These are phyloP conservation scores for Pangasianodon gigas DNA, from an alignment of 2,113 vertebrate genomes.

Conservation along the genomic window DNA sequence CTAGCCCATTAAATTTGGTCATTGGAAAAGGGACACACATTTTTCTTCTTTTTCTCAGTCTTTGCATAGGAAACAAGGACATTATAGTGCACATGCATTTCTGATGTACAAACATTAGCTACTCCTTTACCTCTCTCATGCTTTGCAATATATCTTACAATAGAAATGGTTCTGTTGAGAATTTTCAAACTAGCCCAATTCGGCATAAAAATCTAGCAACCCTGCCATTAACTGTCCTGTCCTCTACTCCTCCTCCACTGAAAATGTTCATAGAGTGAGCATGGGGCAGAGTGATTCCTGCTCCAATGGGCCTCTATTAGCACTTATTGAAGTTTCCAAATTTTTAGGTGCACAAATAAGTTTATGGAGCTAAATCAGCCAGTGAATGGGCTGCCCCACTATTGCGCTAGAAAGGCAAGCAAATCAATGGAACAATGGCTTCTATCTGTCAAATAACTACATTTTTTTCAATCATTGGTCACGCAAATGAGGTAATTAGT, in stretches of 20 bases:
- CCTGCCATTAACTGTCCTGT: background rate
- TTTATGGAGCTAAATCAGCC: background rate
- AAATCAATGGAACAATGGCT: background rate
- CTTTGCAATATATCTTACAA: background rate
- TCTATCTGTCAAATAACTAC: background rate
- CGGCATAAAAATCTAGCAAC: background rate
- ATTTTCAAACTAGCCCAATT: background rate
- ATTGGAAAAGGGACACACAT: background rate
- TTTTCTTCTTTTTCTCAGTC: background rate
- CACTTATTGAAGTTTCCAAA: background rate
- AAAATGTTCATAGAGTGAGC: background rate
- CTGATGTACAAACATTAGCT: background rate
- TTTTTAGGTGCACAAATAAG: background rate
- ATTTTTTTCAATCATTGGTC: background rate
- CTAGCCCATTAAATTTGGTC: background rate
- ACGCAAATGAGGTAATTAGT: background rate
- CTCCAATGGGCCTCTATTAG: background rate
- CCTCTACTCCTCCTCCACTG: background rate
- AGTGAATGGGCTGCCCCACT: background rate
- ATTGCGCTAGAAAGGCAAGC: background rate
- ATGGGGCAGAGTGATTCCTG: background rate
- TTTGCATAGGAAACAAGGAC: background rate
- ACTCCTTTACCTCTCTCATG: background rate
- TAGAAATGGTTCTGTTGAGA: background rate
- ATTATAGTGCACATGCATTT: background rate